These are phyloP conservation scores for Altica lythri DNA, from an alignment of 2,888 invertebrate species.

Conservation along the genomic window DNA sequence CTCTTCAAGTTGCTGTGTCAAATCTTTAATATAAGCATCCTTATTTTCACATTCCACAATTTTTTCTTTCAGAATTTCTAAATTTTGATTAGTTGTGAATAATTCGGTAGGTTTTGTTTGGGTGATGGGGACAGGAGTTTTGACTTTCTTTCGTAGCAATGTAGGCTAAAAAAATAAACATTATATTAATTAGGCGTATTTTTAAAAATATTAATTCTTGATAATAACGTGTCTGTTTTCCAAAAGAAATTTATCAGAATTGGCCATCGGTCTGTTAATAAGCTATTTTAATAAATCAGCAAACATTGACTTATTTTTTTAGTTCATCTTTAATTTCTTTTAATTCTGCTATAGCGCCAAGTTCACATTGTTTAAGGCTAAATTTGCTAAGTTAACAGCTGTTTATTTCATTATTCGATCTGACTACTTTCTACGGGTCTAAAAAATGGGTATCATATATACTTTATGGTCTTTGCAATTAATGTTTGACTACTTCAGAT, in stretches of 20 bases:
- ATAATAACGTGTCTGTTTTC: not conserved
- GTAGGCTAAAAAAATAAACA: conserved; percentile 47
- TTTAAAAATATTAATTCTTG: not conserved
- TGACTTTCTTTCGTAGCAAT: conserved; percentile 43
- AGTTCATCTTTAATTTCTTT: conserved; percentile 38
- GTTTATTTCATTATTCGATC: too few relatives aligned
- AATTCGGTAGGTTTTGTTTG: conserved; percentile 27
- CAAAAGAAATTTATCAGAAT: too few relatives aligned
- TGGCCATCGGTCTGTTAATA: too few relatives aligned
- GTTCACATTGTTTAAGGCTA: conserved; percentile 60
- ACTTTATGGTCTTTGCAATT: too few relatives aligned
- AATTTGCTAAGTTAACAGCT: too few relatives aligned
- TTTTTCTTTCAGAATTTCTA: conserved; percentile 60
- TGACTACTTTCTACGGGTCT: too few relatives aligned
- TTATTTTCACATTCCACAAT: conserved; percentile 61
- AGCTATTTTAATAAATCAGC: conserved; percentile 32
- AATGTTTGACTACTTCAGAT: too few relatives aligned
- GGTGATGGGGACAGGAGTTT: conserved; percentile 9
- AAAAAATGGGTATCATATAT: too few relatives aligned
- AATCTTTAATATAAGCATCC: conserved; percentile 59
- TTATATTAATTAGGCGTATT: conserved; percentile 1
- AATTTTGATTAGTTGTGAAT: conserved; percentile 26
- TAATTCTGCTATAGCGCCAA: conserved; percentile 56
- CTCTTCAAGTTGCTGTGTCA: conserved; percentile 60
- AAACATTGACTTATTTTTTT: conserved; percentile 37